Evolutionary conservation across 2,113 vertebrate genomes (phyloP), one percentile per base, ranked within the genome.

Genomic region (Calyptomena viridis): DNA sequence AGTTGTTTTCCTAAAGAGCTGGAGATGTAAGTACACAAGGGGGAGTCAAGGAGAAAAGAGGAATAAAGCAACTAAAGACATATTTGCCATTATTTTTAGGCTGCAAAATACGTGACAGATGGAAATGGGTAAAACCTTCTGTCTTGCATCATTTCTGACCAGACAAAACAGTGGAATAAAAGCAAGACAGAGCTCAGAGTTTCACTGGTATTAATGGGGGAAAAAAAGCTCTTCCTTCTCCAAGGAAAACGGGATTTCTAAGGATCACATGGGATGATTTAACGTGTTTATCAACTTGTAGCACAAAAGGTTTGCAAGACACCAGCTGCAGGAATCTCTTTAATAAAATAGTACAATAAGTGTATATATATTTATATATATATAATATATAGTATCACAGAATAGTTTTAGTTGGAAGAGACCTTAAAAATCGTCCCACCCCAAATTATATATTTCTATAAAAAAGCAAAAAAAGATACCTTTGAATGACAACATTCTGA

Each of bases 211-310:
- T 25, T 14, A 81, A 66, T 1, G 8, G 44, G 31, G 21, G 20
- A 58, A 47, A 68, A 58, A 31, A 58, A 84, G 4, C 30, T 63
- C 42, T 21, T 79, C 27, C 28, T 23, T 39, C 22, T 22, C n/a
- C 0, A 0, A 79, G 30, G 62, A 60, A 35, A 28, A 3, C 0
- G 3, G 13, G 37, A 50, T 42, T 80, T 81, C 47, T 44, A 35
- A 42, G 25, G 21, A 52, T 47, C 23, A 9, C 3, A 22, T 0
- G 14, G 52, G 39, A 78, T 28, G 17, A 72, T 35, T 52, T 39
- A 58, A 58, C 62, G 21, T 0, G 3, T 35, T 78, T 39, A 71
- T 63, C 39, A 50, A 37, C n/a, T 27, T 39, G 17, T 13, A 60
- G 17, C 20, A 66, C 40, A 78, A 81, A 40, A 78, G 56, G 49